phyloP scores from a whole-genome alignment of 2,797 vertebrate genomes.

The Anguilla obscura region DNA sequence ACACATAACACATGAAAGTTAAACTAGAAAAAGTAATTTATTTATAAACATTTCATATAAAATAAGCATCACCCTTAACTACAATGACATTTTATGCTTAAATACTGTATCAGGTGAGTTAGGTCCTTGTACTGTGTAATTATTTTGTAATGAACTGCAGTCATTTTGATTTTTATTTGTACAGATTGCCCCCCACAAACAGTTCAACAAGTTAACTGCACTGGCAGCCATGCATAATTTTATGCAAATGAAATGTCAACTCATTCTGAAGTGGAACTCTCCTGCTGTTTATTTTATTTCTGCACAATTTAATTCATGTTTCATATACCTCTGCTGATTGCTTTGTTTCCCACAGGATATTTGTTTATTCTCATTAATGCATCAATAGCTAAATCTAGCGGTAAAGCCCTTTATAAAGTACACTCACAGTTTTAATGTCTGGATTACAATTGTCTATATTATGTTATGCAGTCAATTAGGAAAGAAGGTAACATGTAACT shows the following conservation, averaged over 20 bases:
- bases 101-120: neutral
- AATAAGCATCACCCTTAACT: neutral
- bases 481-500: too few relatives aligned
- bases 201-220: neutral
- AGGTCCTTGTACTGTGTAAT: neutral
- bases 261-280: neutral
- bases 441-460: neutral
- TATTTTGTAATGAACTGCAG: neutral
- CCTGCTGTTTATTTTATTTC: constrained; percentile 12
- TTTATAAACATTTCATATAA: neutral
- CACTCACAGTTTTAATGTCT: neutral
- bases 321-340: neutral
- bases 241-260: constrained; percentile 10
- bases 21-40: neutral
- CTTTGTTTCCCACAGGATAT: neutral
- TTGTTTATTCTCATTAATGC: neutral
- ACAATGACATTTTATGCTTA: neutral
- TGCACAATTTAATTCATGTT: neutral
- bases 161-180: constrained; percentile 3
- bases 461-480: too few relatives aligned
- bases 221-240: neutral
- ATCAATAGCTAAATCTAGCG: neutral
- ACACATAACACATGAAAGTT: neutral
- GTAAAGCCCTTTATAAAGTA: neutral
- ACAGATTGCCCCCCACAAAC: neutral